These are phyloP conservation scores for Rhinopomastus cyanomelas DNA, from an alignment of 2,113 vertebrate species.

Conservation along the genomic window DNA sequence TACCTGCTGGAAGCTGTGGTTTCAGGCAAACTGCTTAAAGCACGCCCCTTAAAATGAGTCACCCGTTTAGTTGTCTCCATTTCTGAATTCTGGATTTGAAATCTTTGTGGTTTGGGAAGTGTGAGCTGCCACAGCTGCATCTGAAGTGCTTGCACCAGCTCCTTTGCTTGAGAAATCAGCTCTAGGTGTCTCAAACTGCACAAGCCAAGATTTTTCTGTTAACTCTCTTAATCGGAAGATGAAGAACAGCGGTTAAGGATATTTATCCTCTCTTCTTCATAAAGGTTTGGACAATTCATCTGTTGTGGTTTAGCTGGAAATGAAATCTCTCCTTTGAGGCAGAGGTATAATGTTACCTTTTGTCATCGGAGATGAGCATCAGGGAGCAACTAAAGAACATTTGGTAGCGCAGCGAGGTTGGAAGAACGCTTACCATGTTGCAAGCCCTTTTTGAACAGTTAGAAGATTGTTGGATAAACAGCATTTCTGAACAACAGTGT, in stretches of 20 bases:
- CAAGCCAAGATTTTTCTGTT: not conserved
- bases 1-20: not conserved
- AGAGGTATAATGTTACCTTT: not conserved
- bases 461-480: not conserved
- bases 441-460: not conserved
- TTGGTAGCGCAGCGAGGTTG: not conserved
- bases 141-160: not conserved
- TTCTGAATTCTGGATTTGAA: not conserved
- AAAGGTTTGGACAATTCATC: not conserved
- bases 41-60: not conserved
- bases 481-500: not conserved
- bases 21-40: not conserved
- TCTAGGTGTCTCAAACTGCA: not conserved
- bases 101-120: not conserved
- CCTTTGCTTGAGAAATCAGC: not conserved
- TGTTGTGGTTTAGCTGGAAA: not conserved
- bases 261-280: slow-evolving; percentile 21
- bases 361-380: not conserved
- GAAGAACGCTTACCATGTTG: not conserved
- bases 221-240: not conserved
- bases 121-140: not conserved
- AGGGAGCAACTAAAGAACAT: slow-evolving; percentile 8
- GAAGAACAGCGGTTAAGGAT: not conserved
- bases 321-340: slow-evolving; percentile 10
- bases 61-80: not conserved